Percentiles rank a stretch among this genome's conserved stretches.
Evolutionary conservation across 2,888 invertebrate species (phyloP).

Genomic region (Calameuta idolon): DNA sequence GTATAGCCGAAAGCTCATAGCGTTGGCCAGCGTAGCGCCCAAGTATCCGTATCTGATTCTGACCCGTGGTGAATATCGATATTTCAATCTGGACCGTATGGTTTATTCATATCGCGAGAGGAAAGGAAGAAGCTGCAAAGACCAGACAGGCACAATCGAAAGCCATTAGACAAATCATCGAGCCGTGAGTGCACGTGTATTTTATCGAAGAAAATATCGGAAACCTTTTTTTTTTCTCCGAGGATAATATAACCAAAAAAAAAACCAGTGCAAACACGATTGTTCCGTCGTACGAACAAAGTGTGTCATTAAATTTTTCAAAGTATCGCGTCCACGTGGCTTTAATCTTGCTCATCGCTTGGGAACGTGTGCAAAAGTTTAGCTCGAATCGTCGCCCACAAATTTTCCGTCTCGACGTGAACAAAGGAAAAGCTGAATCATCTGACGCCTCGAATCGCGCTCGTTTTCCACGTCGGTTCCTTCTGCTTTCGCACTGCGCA

Average conservation of each 20-base stretch:
- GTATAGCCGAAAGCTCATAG: constrained; percentile 50
- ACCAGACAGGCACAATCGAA: background rate
- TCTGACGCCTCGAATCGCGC: constrained; percentile 26
- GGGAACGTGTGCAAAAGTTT: constrained; percentile 6
- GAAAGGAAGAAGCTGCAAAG: background rate
- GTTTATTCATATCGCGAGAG: background rate
- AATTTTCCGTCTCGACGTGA: constrained; percentile 17
- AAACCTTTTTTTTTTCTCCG: no score
- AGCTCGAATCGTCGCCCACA: constrained; percentile 32
- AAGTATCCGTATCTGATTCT: constrained; percentile 55
- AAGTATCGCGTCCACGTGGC: background rate
- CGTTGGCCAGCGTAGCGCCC: constrained; percentile 39
- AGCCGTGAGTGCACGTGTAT: background rate
- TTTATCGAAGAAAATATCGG: background rate
- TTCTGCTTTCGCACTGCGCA: background rate
- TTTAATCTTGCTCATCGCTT: background rate
- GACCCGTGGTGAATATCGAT: constrained; percentile 26
- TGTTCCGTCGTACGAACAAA: background rate
- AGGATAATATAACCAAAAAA: background rate
- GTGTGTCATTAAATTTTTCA: background rate
- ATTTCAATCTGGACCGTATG: background rate
- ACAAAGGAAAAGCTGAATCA: constrained; percentile 56
- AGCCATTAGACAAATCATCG: background rate
- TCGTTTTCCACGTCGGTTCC: constrained; percentile 23
- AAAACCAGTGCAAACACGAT: background rate